These are phyloP conservation scores for Colossoma macropomum DNA, from an alignment of 2,113 vertebrate species.

Conservation along the genomic window DNA sequence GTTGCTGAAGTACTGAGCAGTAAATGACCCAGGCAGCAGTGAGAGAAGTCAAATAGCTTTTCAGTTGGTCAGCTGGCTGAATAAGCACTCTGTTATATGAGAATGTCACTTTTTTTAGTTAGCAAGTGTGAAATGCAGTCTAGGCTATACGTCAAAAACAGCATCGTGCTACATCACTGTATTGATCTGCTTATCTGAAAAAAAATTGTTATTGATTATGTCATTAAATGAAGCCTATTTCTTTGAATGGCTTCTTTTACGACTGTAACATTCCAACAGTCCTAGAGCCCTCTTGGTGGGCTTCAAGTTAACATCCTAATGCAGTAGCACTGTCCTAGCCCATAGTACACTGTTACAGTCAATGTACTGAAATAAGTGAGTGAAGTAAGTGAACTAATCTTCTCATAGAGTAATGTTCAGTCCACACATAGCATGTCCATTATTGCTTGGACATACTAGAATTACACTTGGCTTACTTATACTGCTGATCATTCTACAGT, in stretches of 20 bases:
- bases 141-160: slow-evolving; percentile 3
- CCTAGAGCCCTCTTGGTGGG: slow-evolving; percentile 3
- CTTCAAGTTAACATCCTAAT: slow-evolving; percentile 31
- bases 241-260: slow-evolving; percentile 25
- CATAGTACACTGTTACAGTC: not conserved
- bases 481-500: no score
- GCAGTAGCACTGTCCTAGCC: not conserved
- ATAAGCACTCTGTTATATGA: slow-evolving; percentile 19
- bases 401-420: no score
- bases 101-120: slow-evolving; percentile 6
- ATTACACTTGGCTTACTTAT: no score
- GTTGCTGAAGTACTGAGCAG: not conserved
- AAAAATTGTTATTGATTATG: slow-evolving; percentile 28
- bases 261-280: slow-evolving; percentile 14
- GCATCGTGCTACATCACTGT: not conserved
- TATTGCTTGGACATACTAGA: no score
- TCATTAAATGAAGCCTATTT: slow-evolving; percentile 25
- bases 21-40: not conserved
- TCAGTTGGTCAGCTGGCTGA: slow-evolving; percentile 6
- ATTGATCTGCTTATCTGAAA: slow-evolving; percentile 47
- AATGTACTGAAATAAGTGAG: no score
- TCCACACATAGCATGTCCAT: no score
- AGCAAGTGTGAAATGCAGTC: not conserved
- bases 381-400: no score
- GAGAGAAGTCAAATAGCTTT: not conserved